A percentile compares a stretch with the other conserved stretches of the same genome.
Conservation (phyloP, 2,888 invertebrate species). For the Spisula solida region DNA sequence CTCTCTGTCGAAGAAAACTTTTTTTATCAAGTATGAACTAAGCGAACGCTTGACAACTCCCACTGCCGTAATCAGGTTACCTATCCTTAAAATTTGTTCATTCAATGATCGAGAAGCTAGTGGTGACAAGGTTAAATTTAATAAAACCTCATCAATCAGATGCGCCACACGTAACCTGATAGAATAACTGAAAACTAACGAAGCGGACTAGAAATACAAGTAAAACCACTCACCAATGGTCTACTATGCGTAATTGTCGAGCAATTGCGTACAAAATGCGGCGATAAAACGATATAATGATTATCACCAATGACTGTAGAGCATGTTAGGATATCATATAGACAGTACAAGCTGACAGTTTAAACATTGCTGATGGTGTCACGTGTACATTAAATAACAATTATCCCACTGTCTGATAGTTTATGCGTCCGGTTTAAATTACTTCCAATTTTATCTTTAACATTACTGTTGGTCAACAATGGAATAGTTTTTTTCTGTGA, state of each 20-base stretch:
- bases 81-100: background rate
- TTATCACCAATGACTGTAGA: background rate
- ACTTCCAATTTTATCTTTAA: background rate
- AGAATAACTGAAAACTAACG: background rate
- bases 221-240: background rate
- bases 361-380: background rate
- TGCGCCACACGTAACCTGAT: background rate
- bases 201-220: background rate
- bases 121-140: constrained; percentile 1
- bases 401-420: background rate
- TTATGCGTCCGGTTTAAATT: background rate
- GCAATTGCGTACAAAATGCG: constrained; percentile 6
- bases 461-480: background rate
- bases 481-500: background rate
- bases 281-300: background rate
- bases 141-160: background rate
- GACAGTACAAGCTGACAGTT: background rate
- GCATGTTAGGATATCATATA: background rate
- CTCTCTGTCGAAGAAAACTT: no score
- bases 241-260: background rate
- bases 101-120: background rate
- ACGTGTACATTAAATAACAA: background rate
- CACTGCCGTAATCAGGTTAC: no score
- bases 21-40: no score
- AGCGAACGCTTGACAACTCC: no score